phyloP scores from a whole-genome alignment of 2,113 vertebrate species.

The Nerophis lumbriciformis region DNA sequence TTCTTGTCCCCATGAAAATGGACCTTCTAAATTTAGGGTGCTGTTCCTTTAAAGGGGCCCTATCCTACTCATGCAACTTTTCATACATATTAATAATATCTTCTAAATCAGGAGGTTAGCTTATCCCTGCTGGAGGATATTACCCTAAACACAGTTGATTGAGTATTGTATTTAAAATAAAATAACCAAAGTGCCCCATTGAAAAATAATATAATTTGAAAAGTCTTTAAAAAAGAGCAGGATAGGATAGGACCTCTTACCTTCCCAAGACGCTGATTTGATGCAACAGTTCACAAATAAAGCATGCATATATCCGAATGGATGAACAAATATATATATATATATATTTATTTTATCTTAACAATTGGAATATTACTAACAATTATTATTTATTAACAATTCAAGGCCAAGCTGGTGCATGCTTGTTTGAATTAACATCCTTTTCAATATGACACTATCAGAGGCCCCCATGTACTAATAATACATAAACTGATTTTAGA shows the following conservation, averaged over 20 bases:
- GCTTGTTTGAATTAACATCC: conserved; percentile 39
- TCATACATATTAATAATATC: no score
- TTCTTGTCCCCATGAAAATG: conserved; percentile 32
- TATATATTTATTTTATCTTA: conserved; percentile 21
- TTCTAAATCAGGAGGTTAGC: no score
- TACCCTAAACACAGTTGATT: no score
- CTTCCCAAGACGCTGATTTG: no score
- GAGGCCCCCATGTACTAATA: conserved; percentile 29
- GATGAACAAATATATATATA: conserved; percentile 8
- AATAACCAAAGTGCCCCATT: no score
- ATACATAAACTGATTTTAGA: conserved; percentile 12
- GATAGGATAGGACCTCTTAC: no score
- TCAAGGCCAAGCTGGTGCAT: conserved; percentile 47
- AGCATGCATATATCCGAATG: conserved; percentile 75
- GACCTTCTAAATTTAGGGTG: conserved; percentile 36
- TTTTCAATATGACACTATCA: conserved; percentile 37
- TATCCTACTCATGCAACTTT: no score
- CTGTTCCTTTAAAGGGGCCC: not conserved
- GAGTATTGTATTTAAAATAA: no score
- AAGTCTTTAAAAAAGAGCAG: no score
- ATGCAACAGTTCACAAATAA: conserved; percentile 61
- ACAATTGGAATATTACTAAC: conserved; percentile 40
- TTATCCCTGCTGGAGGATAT: no score
- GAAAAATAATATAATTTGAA: no score
- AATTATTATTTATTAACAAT: conserved; percentile 25